Evolutionary conservation across 2,113 vertebrate species (phyloP).

Genomic region (Lates calcarifer): DNA sequence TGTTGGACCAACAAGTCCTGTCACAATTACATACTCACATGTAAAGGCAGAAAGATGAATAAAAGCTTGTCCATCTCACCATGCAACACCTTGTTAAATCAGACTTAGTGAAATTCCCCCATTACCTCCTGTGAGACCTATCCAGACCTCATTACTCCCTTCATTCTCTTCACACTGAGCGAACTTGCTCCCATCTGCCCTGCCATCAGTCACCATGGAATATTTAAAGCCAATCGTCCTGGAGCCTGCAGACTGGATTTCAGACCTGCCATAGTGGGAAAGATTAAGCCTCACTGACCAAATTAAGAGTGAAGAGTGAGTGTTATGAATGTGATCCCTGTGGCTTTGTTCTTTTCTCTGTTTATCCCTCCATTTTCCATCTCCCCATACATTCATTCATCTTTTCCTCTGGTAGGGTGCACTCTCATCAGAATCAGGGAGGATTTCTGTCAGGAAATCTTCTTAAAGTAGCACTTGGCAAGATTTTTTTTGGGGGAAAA

Average conservation of each 20-base stretch:
- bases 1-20: neutral
- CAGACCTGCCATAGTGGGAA: slow-evolving; percentile 59
- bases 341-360: slow-evolving; percentile 45
- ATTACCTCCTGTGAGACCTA: slow-evolving; percentile 36
- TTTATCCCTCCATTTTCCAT: slow-evolving; percentile 32
- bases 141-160: slow-evolving; percentile 55
- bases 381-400: slow-evolving; percentile 33
- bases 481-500: slow-evolving; percentile 38
- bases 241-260: slow-evolving; percentile 54
- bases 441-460: slow-evolving; percentile 69
- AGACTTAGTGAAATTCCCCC: slow-evolving; percentile 43
- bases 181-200: slow-evolving; percentile 44
- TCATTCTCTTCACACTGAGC: slow-evolving; percentile 16
- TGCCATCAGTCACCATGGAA: slow-evolving; percentile 70
- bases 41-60: neutral
- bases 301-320: slow-evolving; percentile 56
- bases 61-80: slow-evolving; percentile 18
- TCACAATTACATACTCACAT: neutral
- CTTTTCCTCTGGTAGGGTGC: neutral
- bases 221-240: slow-evolving; percentile 62
- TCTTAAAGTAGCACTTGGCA: slow-evolving; percentile 70
- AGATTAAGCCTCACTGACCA: slow-evolving; percentile 60
- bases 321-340: slow-evolving; percentile 34
- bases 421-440: slow-evolving; percentile 45
- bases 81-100: slow-evolving; percentile 53